A percentile compares a stretch with the other conserved stretches of the same genome.
These are phyloP conservation scores for Mobula birostris DNA, from an alignment of 2,113 vertebrate species.

Conservation along the genomic window DNA sequence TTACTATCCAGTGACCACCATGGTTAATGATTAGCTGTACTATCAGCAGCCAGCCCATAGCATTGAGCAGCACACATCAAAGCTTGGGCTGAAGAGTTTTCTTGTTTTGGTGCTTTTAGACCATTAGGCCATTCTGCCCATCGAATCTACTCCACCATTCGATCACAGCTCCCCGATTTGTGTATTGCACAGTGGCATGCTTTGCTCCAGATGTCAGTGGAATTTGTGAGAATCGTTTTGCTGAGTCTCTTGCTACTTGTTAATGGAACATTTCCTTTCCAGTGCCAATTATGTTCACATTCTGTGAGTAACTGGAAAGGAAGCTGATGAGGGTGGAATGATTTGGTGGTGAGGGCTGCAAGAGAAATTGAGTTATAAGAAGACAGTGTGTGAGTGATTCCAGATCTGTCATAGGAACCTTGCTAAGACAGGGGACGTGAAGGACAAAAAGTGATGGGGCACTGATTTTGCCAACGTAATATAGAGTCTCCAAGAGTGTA, in stretches of 20 bases:
- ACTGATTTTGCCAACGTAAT: neutral
- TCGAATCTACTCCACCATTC: no score
- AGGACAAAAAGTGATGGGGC: neutral
- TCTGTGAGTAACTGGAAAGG: no score
- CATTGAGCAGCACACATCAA: neutral
- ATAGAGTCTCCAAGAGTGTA: neutral
- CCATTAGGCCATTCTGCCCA: no score
- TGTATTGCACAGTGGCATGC: no score
- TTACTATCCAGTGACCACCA: neutral
- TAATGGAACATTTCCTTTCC: neutral
- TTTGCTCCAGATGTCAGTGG: neutral
- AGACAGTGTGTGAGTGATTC: no score
- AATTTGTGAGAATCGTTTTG: no score
- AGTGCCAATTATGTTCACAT: neutral
- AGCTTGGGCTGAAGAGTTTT: neutral
- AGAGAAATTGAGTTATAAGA: no score
- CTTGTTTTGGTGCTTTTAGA: neutral
- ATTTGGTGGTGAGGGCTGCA: no score
- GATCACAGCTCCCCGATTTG: no score
- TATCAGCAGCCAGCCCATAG: neutral
- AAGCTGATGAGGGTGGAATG: no score
- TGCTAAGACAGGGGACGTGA: no score
- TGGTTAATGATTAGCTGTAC: neutral
- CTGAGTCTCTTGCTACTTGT: neutral
- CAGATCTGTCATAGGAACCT: no score